These are phyloP conservation scores for Tragulus kanchil DNA, from an alignment of 2,113 vertebrate species.

Conservation along the genomic window DNA sequence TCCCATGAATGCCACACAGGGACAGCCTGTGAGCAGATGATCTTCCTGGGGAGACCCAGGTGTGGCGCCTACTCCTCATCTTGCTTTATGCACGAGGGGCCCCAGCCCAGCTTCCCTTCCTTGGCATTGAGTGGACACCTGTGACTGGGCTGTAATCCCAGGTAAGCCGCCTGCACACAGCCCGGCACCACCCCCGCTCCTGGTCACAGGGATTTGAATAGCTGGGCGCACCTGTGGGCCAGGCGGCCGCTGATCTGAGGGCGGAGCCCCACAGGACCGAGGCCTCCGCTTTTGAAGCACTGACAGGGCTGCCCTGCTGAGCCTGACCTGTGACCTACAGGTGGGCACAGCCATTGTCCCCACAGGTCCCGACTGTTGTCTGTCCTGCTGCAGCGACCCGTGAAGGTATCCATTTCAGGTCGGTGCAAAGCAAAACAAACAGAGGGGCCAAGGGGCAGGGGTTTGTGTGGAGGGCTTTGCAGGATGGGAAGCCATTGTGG, in stretches of 20 bases:
- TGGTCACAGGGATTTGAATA: slow-evolving; percentile 88
- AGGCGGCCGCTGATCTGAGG: slow-evolving; percentile 85
- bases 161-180: slow-evolving; percentile 80
- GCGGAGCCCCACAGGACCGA: slow-evolving; percentile 80
- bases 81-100: not conserved
- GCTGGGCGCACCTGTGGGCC: slow-evolving; percentile 91
- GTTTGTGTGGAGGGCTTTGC: slow-evolving; percentile 74
- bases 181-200: slow-evolving; percentile 60
- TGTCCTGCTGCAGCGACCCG: slow-evolving; percentile 86
- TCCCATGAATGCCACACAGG: not conserved
- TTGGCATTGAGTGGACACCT: slow-evolving; percentile 56
- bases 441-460: slow-evolving; percentile 79
- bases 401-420: slow-evolving; percentile 90
- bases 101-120: slow-evolving; percentile 29
- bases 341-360: slow-evolving; percentile 93
- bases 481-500: slow-evolving; percentile 56
- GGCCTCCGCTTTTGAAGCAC: slow-evolving; percentile 85
- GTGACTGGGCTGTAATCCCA: slow-evolving; percentile 85
- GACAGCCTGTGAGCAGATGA: not conserved
- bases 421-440: slow-evolving; percentile 88
- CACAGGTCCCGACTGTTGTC: slow-evolving; percentile 88
- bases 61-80: not conserved
- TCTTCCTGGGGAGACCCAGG: not conserved
- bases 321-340: slow-evolving; percentile 93
- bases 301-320: slow-evolving; percentile 88